Evolutionary conservation across 2,888 invertebrate genomes (phyloP).

Genomic region (Meliscaeva auricollis): DNA sequence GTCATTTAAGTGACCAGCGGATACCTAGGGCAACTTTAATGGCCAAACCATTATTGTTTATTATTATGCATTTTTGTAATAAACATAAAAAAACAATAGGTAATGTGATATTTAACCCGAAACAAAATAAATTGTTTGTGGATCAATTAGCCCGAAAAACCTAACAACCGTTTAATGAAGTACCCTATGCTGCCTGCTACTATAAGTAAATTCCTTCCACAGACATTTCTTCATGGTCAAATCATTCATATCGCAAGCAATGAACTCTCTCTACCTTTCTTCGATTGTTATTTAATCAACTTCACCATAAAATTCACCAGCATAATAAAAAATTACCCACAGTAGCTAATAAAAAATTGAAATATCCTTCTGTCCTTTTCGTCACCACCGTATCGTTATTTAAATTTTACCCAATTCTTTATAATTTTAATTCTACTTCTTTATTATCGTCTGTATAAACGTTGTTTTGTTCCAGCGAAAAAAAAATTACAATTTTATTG

Average conservation of each 20-base stretch:
- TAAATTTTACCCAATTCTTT: constrained; percentile 30
- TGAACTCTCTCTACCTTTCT: neutral
- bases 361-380: constrained; percentile 60
- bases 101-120: no score
- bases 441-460: no score
- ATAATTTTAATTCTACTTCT: constrained; percentile 14
- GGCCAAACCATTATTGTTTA: no score
- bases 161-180: constrained; percentile 63
- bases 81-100: no score
- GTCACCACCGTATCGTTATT: constrained; percentile 44
- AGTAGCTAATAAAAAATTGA: constrained; percentile 55
- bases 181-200: neutral
- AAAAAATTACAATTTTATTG: constrained; percentile 57
- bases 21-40: no score
- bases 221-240: no score
- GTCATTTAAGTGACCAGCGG: no score
- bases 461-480: no score
- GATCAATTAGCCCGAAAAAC: constrained; percentile 13
- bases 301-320: constrained; percentile 51
- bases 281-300: constrained; percentile 63
- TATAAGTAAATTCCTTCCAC: no score
- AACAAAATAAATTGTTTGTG: constrained; percentile 40
- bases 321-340: constrained; percentile 72
- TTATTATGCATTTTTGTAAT: no score
- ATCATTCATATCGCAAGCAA: constrained; percentile 25